These are phyloP conservation scores for Xiphorhynchus elegans DNA, from an alignment of 2,113 vertebrate genomes.

Conservation along the genomic window DNA sequence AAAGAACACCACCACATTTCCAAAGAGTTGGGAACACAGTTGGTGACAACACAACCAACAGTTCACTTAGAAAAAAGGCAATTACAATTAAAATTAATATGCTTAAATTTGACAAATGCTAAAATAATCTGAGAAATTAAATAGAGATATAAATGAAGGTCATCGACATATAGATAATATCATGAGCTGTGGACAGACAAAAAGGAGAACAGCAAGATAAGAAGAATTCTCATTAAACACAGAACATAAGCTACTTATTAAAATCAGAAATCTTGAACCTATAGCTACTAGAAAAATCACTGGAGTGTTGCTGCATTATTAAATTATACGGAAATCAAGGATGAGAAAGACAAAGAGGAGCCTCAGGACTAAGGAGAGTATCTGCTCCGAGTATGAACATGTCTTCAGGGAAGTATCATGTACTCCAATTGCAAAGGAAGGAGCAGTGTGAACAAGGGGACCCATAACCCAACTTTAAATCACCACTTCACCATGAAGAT, in stretches of 20 bases:
- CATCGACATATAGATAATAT: not conserved
- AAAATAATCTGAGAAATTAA: not conserved
- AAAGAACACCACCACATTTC: not conserved
- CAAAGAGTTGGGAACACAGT: not conserved
- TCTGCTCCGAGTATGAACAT: not conserved
- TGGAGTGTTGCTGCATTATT: not conserved
- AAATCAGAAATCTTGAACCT: not conserved
- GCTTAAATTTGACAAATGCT: not conserved
- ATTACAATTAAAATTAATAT: not conserved
- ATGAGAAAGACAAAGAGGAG: not conserved
- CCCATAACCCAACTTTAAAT: not conserved
- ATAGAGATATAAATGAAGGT: not conserved
- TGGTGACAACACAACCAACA: not conserved
- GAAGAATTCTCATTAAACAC: constrained; percentile 1
- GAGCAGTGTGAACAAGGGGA: not conserved
- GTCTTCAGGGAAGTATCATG: not conserved
- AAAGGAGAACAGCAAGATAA: not conserved
- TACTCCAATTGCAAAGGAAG: not conserved
- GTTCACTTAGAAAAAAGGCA: not conserved
- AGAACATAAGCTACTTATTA: not conserved
- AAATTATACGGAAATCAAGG: not conserved
- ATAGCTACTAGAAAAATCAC: not conserved
- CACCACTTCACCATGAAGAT: not conserved
- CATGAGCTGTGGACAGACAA: not conserved
- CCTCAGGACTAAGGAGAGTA: not conserved